A percentile compares a stretch with the other conserved stretches of the same genome.
Evolutionary conservation across 2,113 vertebrate species (phyloP).

Genomic region (Oceanodroma tethys): DNA sequence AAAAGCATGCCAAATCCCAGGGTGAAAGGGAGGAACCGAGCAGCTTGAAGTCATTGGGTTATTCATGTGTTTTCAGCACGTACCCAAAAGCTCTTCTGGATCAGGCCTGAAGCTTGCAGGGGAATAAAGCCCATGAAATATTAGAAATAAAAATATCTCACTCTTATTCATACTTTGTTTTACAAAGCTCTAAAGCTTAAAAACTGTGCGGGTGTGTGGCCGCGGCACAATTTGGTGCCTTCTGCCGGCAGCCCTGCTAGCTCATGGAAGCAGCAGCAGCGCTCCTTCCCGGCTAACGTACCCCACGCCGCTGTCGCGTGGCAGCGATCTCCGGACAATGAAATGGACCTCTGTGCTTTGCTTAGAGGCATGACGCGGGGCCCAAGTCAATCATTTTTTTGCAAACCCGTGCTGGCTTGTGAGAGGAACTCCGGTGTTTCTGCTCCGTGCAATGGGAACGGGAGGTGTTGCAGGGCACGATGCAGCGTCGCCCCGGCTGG

Average conservation of each 20-base stretch:
- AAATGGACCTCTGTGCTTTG: not conserved
- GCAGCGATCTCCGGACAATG: not conserved
- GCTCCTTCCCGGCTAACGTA: not conserved
- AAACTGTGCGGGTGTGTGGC: not conserved
- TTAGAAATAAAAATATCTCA: not conserved
- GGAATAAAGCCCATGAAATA: not conserved
- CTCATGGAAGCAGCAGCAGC: not conserved
- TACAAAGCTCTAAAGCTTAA: not conserved
- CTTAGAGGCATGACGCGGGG: not conserved
- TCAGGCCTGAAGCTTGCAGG: not conserved
- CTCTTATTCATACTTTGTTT: not conserved
- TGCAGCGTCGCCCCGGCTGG: not conserved
- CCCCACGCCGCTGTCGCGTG: accelerated
- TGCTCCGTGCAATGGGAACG: not conserved
- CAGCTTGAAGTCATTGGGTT: not conserved
- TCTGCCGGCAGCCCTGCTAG: not conserved
- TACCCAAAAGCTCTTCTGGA: not conserved
- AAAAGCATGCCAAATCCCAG: constrained; percentile 38
- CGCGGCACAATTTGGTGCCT: accelerated
- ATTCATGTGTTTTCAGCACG: not conserved
- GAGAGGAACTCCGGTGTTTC: not conserved
- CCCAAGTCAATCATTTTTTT: not conserved
- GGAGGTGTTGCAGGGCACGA: not conserved
- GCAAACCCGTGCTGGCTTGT: not conserved
- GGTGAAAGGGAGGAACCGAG: not conserved